Conservation (phyloP, 2,113 vertebrate genomes). For the Perccottus glenii region DNA sequence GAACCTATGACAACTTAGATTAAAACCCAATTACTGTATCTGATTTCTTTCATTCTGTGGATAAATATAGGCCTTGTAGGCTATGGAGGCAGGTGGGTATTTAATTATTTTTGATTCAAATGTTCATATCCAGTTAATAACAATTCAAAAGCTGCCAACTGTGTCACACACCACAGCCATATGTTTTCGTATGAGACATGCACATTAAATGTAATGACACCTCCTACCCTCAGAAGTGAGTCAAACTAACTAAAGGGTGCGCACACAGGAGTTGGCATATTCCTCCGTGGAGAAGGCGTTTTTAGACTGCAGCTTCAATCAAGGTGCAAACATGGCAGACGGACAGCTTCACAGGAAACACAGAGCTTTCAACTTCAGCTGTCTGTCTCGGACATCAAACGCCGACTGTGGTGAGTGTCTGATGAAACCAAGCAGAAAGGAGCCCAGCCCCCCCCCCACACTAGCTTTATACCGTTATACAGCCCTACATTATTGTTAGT, state of each 20-base stretch:
- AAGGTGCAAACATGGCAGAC: slow-evolving; percentile 37
- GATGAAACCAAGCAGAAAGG: slow-evolving; percentile 18
- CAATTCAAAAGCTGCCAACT: slow-evolving; percentile 10
- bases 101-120: background rate
- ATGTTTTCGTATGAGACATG: slow-evolving; percentile 18
- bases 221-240: slow-evolving; percentile 18
- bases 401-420: slow-evolving; percentile 31
- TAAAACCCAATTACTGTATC: no score
- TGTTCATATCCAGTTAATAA: background rate
- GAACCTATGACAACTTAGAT: background rate
- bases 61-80: no score
- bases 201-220: slow-evolving; percentile 35
- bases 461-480: slow-evolving; percentile 24
- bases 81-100: no score
- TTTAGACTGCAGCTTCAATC: slow-evolving; percentile 34
- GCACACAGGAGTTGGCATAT: slow-evolving; percentile 1
- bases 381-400: slow-evolving; percentile 49
- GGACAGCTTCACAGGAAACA: slow-evolving; percentile 47
- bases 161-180: slow-evolving; percentile 18
- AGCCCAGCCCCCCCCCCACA: background rate
- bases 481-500: background rate
- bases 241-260: slow-evolving; percentile 35
- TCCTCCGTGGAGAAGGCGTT: slow-evolving; percentile 7
- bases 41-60: no score
- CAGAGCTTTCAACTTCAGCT: slow-evolving; percentile 57